Conservation (phyloP, 2,113 vertebrate genomes). For the Chunga burmeisteri region DNA sequence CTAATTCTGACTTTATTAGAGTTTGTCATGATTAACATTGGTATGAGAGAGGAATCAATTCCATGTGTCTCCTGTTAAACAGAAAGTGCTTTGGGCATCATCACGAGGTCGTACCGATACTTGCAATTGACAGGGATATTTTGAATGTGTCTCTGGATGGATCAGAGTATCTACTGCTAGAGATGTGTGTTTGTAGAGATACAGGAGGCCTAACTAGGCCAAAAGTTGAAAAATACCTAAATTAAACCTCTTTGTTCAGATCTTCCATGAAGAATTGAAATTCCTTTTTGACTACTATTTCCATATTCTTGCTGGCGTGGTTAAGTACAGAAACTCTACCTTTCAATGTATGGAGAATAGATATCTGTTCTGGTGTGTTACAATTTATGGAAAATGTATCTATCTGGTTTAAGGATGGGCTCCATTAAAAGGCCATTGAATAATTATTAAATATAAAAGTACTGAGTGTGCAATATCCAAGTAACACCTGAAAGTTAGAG, state of each 20-base stretch:
- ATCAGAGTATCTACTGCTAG: not conserved
- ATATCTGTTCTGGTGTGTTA: not conserved
- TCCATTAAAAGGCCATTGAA: not conserved
- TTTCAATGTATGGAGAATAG: not conserved
- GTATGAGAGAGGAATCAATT: not conserved
- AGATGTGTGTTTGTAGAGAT: not conserved
- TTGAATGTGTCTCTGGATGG: not conserved
- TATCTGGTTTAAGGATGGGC: not conserved
- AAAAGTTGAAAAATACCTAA: not conserved
- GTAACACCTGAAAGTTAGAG: not conserved
- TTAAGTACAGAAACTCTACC: not conserved
- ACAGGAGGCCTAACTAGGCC: not conserved
- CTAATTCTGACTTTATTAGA: not conserved
- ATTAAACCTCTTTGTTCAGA: not conserved
- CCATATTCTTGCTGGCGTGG: not conserved
- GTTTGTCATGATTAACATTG: not conserved
- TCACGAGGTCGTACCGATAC: not conserved
- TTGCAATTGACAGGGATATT: not conserved
- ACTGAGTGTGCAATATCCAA: rapidly evolving
- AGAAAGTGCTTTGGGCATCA: not conserved
- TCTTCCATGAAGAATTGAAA: not conserved
- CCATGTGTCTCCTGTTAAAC: not conserved
- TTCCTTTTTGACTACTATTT: not conserved
- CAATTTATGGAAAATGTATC: not conserved
- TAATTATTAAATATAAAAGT: not conserved